These are phyloP conservation scores for Neocrepidodera transversa DNA, from an alignment of 2,888 invertebrate genomes.

Conservation along the genomic window DNA sequence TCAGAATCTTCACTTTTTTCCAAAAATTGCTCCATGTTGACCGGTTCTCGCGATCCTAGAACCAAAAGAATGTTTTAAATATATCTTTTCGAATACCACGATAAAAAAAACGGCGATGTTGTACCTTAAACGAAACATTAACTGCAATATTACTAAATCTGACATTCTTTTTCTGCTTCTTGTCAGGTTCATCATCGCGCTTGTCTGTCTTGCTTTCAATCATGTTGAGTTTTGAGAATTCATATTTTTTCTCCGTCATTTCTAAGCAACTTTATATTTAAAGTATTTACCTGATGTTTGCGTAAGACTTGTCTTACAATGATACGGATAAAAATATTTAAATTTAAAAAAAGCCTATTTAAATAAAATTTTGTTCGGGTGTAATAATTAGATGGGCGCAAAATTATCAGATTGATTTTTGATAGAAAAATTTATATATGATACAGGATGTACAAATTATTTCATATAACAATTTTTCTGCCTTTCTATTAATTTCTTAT, in stretches of 20 bases:
- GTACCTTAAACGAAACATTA: slow-evolving; percentile 51
- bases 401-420: too few relatives aligned
- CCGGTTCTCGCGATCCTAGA: slow-evolving; percentile 64
- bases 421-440: too few relatives aligned
- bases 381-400: too few relatives aligned
- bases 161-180: slow-evolving; percentile 42
- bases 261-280: slow-evolving; percentile 8
- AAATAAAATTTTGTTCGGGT: too few relatives aligned
- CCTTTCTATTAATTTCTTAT: too few relatives aligned
- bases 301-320: background rate
- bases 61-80: slow-evolving; percentile 22
- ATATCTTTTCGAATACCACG: background rate
- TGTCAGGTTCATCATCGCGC: slow-evolving; percentile 11
- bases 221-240: slow-evolving; percentile 23
- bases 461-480: too few relatives aligned
- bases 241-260: slow-evolving; percentile 23
- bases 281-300: too few relatives aligned
- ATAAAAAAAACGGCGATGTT: too few relatives aligned
- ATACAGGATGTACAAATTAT: too few relatives aligned
- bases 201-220: slow-evolving; percentile 15
- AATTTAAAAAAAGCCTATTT: too few relatives aligned
- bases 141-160: slow-evolving; percentile 50
- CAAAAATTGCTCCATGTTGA: slow-evolving; percentile 84
- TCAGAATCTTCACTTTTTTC: slow-evolving; percentile 78
- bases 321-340: too few relatives aligned